Evolutionary conservation across 2,113 vertebrate species (phyloP), one percentile per base, ranked within the genome.

Genomic region (Rafetus swinhoei): DNA sequence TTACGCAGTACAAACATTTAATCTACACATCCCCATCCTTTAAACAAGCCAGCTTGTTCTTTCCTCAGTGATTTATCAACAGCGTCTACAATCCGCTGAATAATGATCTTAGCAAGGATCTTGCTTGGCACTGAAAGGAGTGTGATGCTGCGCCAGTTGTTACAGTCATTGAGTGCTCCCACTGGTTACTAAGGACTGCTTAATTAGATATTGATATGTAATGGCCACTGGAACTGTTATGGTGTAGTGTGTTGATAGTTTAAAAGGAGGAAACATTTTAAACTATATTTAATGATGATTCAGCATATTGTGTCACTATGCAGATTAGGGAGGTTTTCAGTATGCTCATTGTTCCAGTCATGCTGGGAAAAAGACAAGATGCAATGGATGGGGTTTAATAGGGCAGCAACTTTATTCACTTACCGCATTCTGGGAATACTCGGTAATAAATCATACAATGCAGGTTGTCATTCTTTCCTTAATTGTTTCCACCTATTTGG

Each of bases 221-320:
- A 94, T 94, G 90, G 81, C 8, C 95, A 87, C 53, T 35, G 86
- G 22, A 95, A 82, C 77, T 52, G 82, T 87, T 88, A 62, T 2
- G 0, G 3, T 93, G 95, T 81, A 88, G 1, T 7, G 81, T 83
- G 69, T 90, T 95, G 96, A 96, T 92, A 95, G 90, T 96, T 94
- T 90, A 91, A 2, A 82, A 93, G 94, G 62, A 11, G 24, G 54
- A 56, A 54, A 92, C 93, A 56, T 92, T 39, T 69, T 86, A 94
- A 93, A 57, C 24, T 65, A 50, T 4, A 77, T 25, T 93, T 92
- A 92, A 39, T 4, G 35, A n/a, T 62, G 52, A 85, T 57, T 93
- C 87, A 81, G 72, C 82, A 82, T 54, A 82, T 77, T 85, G 53
- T 82, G 82, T 79, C 84, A 89, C 93, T 81, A 86, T 62, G 59